These are phyloP conservation scores for Priocnemis perturbator DNA, from an alignment of 2,888 invertebrate genomes.

Conservation along the genomic window DNA sequence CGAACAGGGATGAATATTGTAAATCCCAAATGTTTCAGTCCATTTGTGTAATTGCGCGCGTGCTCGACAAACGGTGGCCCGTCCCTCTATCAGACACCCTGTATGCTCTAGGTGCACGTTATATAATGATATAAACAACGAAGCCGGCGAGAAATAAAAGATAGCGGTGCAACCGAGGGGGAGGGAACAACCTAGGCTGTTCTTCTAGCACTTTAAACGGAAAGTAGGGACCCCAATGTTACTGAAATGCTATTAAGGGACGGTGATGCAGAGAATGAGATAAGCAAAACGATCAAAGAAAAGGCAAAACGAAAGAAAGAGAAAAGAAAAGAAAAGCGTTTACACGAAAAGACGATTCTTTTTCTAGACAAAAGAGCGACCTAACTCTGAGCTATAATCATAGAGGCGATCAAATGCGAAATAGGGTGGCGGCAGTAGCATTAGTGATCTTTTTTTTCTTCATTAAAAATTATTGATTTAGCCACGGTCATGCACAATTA, in stretches of 20 bases:
- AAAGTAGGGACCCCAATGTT: slow-evolving; percentile 77
- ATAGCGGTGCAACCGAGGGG: slow-evolving; percentile 76
- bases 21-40: not conserved
- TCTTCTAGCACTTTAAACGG: slow-evolving; percentile 82
- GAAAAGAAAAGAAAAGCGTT: not conserved
- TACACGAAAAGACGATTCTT: not conserved
- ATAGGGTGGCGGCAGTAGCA: slow-evolving; percentile 74
- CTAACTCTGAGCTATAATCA: slow-evolving; percentile 2
- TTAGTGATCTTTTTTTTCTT: slow-evolving; percentile 64
- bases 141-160: slow-evolving; percentile 23
- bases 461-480: slow-evolving; percentile 56
- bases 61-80: not conserved
- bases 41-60: not conserved
- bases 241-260: slow-evolving; percentile 64
- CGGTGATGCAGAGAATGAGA: slow-evolving; percentile 31
- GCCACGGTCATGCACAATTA: slow-evolving; percentile 58
- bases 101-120: slow-evolving; percentile 38
- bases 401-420: slow-evolving; percentile 25
- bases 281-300: slow-evolving; percentile 30
- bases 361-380: not conserved
- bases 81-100: slow-evolving; percentile 52
- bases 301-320: slow-evolving; percentile 20
- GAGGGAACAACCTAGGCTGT: slow-evolving; percentile 79
- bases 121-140: not conserved
- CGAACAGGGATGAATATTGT: not conserved